Base-by-base conservation (phyloP, 2,888 invertebrate species). In the Pimpla rufipes region DNA sequence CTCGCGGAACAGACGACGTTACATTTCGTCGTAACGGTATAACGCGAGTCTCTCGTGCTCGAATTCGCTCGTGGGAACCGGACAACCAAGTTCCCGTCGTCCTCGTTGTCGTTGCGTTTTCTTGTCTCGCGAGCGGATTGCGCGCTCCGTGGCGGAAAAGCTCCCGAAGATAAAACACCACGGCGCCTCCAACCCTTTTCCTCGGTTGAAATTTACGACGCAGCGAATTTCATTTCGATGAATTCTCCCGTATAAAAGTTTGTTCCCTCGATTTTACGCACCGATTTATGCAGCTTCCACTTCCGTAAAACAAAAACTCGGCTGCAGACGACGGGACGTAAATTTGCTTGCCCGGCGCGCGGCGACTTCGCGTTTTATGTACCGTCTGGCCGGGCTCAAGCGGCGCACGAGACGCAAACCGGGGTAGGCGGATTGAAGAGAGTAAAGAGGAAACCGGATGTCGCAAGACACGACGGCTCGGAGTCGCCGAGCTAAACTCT, bases 41-140 rank as follows among this genome's bases (percentile, higher is more conserved):
- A 21, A 73, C n/a, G n/a, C n/a, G 59, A 29, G 29, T 29, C 29
- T 59, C 59, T 37, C 82, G 81, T 70, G 81, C 78, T 85, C 81
- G 84, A 84, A 87, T 87, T 83, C 70, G 66, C 81, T 83, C 86
- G 86, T 88, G 87, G 86, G 88, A 87, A 87, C 81, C 80, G 50
- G 67, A 77, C 80, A 83, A 86, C 55, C 59, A 68, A 73, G 66
- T 62, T 37, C 42, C 50, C 50, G 29, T 29, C 59, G 62, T 67
- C 64, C 23, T 37, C 71, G 71, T 71, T 50, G 23, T 42, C 71
- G 42, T 71, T 40, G 42, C 11, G 71, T 59, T 73, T 73, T 59
- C 18, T 42, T 42, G 45, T 59, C 59, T 81, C 74, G 64, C 75
- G 70, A 81, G 42, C 68, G 50, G 68, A 81, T 75, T 76, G 75